Evolutionary conservation across 2,888 invertebrate species (phyloP), one percentile per base, ranked within the genome.

Genomic region (Hypomecis atomaria): DNA sequence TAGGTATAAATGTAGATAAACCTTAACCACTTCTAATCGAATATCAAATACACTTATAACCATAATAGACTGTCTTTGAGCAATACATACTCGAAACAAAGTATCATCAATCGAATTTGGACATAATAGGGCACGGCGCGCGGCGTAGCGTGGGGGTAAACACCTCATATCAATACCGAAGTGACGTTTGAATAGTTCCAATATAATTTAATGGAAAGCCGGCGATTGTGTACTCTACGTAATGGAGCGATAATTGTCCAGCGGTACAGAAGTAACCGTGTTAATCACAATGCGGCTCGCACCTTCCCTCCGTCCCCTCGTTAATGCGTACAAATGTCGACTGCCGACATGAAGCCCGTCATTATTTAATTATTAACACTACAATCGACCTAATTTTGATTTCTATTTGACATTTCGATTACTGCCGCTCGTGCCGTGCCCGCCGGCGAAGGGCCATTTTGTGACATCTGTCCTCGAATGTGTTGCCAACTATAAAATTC

Each of bases 361-460:
- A 87, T 92, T 90, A 92, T 91, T 92, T 88, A 91, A 92, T 92
- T 91, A 92, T 92, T 92, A 90, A 92, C 90, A 89, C 83, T 88
- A 89, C 92, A 90, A 89, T 89, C 92, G 89, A 92, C 91, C 92
- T 88, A 92, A 92, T 92, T 92, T 90, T 92, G 90, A 92, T 92
- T 92, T 90, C 86, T 88, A 90, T 92, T 92, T 92, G 90, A 92
- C 89, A 89, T 90, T 92, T 90, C 86, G 87, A 90, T 91, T 89
- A 40, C 38, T 10, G 44, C 55, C 55, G 79, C 78, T 83, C 80
- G 23, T 52, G 52, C 23, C 82, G 81, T 83, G 82, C 87, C 89
- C 89, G 84, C 79, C 82, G 88, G 88, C 89, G 78, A 77, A 83
- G 85, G 79, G 85, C 85, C 87, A 90, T 90, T 90, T 88, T 90